Conservation (phyloP, 2,113 vertebrate species). For the Spea bombifrons region DNA sequence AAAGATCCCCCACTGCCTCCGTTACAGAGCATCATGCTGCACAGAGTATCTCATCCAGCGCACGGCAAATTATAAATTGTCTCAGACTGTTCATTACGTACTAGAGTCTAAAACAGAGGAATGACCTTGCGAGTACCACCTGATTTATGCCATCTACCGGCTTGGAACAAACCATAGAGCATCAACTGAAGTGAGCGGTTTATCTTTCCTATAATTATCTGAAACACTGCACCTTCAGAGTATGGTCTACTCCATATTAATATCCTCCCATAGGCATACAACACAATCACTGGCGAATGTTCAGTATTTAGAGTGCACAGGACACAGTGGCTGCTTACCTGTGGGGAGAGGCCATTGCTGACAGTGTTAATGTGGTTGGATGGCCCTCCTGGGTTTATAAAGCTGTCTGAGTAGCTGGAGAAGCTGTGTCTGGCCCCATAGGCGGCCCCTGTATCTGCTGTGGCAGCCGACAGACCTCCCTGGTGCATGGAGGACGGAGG, state of each 20-base stretch:
- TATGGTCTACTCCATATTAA: too few species aligned
- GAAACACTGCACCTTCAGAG: too few species aligned
- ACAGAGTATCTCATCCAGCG: not conserved
- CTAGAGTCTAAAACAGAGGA: not conserved
- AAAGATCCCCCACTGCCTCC: not conserved
- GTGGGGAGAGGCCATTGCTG: constrained; percentile 95
- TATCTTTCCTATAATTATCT: too few species aligned
- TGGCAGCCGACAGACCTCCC: constrained; percentile 73
- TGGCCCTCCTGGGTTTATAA: constrained; percentile 89
- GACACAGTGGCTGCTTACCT: constrained; percentile 71
- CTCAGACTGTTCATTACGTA: not conserved
- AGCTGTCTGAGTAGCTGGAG: constrained; percentile 96
- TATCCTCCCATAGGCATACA: too few species aligned
- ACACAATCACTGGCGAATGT: too few species aligned
- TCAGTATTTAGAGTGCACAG: too few species aligned
- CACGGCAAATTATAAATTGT: too few species aligned
- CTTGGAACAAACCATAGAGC: too few species aligned
- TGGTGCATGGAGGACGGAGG: constrained; percentile 98
- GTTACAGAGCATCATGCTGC: not conserved
- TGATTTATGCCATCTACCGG: too few species aligned
- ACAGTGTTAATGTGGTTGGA: constrained; percentile 97
- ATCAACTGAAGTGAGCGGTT: too few species aligned
- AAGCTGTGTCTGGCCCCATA: constrained; percentile 93
- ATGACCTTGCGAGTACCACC: too few species aligned
- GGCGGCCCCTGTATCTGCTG: constrained; percentile 78